Conservation (phyloP, 2,797 vertebrate species). For the Austrolebias charrua region DNA sequence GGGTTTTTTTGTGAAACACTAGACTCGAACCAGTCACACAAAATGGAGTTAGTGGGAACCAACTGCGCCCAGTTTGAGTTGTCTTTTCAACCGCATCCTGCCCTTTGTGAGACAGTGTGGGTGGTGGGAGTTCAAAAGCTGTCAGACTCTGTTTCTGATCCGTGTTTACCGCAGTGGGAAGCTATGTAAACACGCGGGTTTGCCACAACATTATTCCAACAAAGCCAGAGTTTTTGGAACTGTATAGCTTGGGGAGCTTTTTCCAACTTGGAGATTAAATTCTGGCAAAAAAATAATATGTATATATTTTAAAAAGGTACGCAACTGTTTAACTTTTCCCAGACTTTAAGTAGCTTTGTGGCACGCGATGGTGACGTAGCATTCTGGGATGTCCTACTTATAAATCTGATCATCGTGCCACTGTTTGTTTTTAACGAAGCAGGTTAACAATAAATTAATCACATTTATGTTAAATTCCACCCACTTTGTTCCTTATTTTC, state of each 20-base stretch:
- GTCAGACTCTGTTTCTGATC: slow-evolving; percentile 63
- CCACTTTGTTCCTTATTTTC: not conserved
- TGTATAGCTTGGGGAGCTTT: slow-evolving; percentile 34
- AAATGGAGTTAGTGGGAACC: slow-evolving; percentile 64
- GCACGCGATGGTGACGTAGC: slow-evolving; percentile 23
- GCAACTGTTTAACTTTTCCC: slow-evolving; percentile 63
- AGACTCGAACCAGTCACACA: slow-evolving; percentile 71
- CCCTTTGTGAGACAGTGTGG: slow-evolving; percentile 61
- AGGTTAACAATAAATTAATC: not conserved
- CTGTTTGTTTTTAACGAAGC: not conserved
- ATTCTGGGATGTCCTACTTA: slow-evolving; percentile 13
- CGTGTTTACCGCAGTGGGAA: slow-evolving; percentile 69
- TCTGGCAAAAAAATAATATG: slow-evolving; percentile 6
- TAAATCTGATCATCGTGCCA: slow-evolving; percentile 4
- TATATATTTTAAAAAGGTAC: slow-evolving; percentile 48
- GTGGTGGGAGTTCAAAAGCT: slow-evolving; percentile 64
- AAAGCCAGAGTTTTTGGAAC: slow-evolving; percentile 31
- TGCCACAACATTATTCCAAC: slow-evolving; percentile 60
- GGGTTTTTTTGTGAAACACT: slow-evolving; percentile 81
- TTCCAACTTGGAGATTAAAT: slow-evolving; percentile 31
- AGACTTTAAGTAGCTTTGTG: slow-evolving; percentile 45
- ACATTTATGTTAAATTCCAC: not conserved
- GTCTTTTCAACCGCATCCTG: slow-evolving; percentile 55
- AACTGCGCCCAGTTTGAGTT: slow-evolving; percentile 49
- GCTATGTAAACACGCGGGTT: slow-evolving; percentile 70